Evolutionary conservation across 2,113 vertebrate genomes (phyloP).

Genomic region (Ictidomys tridecemlineatus): DNA sequence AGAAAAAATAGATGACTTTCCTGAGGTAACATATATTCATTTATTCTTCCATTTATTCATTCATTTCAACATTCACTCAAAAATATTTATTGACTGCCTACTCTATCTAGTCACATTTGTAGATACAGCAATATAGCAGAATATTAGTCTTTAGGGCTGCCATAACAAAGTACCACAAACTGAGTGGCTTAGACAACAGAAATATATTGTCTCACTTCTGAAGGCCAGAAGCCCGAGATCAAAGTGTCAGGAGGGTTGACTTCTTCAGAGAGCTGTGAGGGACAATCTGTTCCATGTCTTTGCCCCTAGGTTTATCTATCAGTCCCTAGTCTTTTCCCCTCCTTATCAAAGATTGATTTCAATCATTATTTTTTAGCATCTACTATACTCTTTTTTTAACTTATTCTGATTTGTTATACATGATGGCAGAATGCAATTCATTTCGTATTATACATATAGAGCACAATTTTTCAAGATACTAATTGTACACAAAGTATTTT

Average conservation of each 20-base stretch:
- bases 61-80: constrained; percentile 52
- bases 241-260: not conserved
- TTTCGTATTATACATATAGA: too few relatives aligned
- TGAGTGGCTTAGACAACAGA: not conserved
- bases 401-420: too few relatives aligned
- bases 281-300: not conserved
- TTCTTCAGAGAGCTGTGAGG: not conserved
- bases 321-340: not conserved
- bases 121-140: constrained; percentile 26
- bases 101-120: constrained; percentile 8
- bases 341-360: constrained; percentile 12
- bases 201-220: not conserved
- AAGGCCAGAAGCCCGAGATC: not conserved
- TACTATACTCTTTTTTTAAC: not conserved
- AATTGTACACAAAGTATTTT: too few relatives aligned
- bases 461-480: too few relatives aligned
- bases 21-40: constrained; percentile 33
- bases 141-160: not conserved
- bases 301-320: not conserved
- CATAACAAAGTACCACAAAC: not conserved
- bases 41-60: constrained; percentile 53
- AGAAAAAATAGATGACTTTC: constrained; percentile 61
- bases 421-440: too few relatives aligned
- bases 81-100: constrained; percentile 44
- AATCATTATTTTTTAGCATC: not conserved